Percentiles rank a stretch among this genome's conserved stretches.
Conservation (phyloP, 2,797 vertebrate genomes). For the Eulemur mongoz region DNA sequence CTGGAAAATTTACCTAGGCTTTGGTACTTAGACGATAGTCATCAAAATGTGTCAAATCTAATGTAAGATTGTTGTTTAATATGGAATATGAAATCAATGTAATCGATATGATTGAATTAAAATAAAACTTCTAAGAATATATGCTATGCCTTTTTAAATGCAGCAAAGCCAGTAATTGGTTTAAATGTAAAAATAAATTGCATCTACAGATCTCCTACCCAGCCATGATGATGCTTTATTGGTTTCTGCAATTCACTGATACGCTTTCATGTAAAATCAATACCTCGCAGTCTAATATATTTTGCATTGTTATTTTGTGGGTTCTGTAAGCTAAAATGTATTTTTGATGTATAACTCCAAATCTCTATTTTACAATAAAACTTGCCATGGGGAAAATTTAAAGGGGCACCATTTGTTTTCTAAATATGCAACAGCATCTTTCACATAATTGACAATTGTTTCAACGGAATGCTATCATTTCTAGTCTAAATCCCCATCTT, state of each 20-base stretch:
- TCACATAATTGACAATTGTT: conserved; percentile 83
- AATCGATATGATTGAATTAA: conserved; percentile 84
- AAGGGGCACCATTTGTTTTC: conserved; percentile 75
- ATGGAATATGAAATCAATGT: conserved; percentile 82
- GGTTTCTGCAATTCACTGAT: conserved; percentile 86
- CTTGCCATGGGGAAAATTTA: conserved; percentile 76
- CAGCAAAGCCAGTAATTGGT: conserved; percentile 84
- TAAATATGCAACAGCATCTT: conserved; percentile 78
- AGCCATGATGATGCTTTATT: conserved; percentile 82
- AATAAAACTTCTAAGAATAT: conserved; percentile 83
- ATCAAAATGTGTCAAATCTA: conserved; percentile 83
- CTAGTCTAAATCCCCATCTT: conserved; percentile 81
- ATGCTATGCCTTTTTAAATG: conserved; percentile 81
- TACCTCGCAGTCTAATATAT: conserved; percentile 81
- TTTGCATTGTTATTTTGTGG: conserved; percentile 80
- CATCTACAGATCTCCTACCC: conserved; percentile 81
- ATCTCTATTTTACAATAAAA: conserved; percentile 77
- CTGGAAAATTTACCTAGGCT: conserved; percentile 75
- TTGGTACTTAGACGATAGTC: conserved; percentile 68
- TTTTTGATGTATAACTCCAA: conserved; percentile 73
- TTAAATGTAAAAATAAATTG: conserved; percentile 87
- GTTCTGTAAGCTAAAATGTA: conserved; percentile 73
- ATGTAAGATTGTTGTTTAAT: conserved; percentile 83
- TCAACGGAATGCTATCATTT: conserved; percentile 77
- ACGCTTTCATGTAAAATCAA: conserved; percentile 86